phyloP scores from a whole-genome alignment of 2,113 vertebrate genomes.

The Castor canadensis region DNA sequence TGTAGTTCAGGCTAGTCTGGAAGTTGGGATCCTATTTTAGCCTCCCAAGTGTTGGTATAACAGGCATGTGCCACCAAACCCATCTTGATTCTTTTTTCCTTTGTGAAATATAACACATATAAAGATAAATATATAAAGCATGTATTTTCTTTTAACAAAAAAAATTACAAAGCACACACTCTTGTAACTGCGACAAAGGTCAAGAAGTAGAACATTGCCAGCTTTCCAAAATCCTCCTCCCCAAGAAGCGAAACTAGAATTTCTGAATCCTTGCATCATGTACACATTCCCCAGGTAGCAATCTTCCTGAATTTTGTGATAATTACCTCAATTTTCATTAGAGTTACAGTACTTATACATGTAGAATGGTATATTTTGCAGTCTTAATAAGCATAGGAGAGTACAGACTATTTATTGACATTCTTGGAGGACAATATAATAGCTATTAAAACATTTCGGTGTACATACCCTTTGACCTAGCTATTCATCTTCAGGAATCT shows the following conservation, averaged over 20 bases:
- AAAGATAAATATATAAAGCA: background rate
- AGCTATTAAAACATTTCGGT: background rate
- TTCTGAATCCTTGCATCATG: background rate
- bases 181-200: background rate
- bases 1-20: too few species aligned
- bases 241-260: background rate
- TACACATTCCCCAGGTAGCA: background rate
- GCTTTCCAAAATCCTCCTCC: background rate
- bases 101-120: background rate
- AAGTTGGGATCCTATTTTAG: too few species aligned
- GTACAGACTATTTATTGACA: background rate
- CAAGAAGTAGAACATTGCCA: background rate
- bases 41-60: too few species aligned
- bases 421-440: background rate
- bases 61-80: too few species aligned
- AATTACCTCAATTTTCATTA: slow-evolving; percentile 5
- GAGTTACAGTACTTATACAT: background rate
- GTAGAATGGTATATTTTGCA: background rate
- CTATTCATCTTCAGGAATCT: background rate
- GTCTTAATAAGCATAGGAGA: background rate
- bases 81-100: background rate
- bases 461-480: background rate
- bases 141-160: background rate
- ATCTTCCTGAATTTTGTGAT: background rate
- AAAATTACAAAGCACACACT: background rate